phyloP scores from a whole-genome alignment of 2,888 invertebrate species.

The Ischnura elegans region DNA sequence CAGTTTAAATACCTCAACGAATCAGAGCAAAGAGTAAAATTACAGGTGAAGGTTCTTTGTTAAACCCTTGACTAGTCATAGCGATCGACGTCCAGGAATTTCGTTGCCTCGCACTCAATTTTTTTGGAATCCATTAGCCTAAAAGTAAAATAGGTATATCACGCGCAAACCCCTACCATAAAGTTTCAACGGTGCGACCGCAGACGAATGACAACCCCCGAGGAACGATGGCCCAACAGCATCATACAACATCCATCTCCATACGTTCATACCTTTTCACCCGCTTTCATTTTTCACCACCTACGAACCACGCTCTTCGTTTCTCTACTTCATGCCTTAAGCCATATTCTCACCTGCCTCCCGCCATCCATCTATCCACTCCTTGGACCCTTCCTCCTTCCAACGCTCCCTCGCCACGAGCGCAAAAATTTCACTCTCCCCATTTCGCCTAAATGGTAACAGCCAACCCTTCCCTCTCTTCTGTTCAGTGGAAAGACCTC shows the following conservation, averaged over 20 bases:
- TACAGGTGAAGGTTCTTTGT: neutral
- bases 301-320: neutral
- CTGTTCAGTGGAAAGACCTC: too few relatives aligned
- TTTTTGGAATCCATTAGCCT: neutral
- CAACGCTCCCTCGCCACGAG: neutral
- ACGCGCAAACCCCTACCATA: neutral
- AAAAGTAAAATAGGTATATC: neutral
- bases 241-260: neutral
- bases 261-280: constrained; percentile 3
- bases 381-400: neutral
- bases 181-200: neutral
- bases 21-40: neutral
- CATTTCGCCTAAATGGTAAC: neutral
- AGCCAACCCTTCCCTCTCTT: neutral
- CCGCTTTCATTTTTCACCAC: neutral
- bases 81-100: neutral
- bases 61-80: neutral
- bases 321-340: neutral
- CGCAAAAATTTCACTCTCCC: neutral
- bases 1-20: neutral
- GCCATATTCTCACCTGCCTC: neutral
- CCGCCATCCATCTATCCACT: neutral
- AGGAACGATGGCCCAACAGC: neutral
- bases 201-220: neutral
- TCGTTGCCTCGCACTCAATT: neutral